Percentiles rank a stretch among this genome's conserved stretches.
These are phyloP conservation scores for Grammomys surdaster DNA, from an alignment of 2,113 vertebrate genomes.

Conservation along the genomic window DNA sequence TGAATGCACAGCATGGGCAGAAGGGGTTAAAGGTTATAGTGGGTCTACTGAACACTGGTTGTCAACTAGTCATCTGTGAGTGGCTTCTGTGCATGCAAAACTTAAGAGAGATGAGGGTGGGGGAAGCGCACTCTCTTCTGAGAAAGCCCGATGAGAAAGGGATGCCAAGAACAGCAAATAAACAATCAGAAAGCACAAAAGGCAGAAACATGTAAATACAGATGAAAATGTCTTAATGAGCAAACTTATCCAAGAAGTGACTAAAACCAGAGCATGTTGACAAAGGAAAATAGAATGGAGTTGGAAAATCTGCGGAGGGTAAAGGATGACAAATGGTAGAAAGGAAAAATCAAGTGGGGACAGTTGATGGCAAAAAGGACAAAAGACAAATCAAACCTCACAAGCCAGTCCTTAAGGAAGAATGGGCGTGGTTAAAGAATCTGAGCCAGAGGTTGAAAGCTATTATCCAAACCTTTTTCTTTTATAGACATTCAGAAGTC, in stretches of 20 bases:
- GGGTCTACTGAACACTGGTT: slow-evolving; percentile 4
- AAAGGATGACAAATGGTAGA: not conserved
- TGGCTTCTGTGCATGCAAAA: not conserved
- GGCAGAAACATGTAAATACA: slow-evolving; percentile 47
- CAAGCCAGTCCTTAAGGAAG: not conserved
- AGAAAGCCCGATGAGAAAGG: not conserved
- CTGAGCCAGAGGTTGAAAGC: not conserved
- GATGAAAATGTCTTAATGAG: slow-evolving; percentile 30
- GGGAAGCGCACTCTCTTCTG: slow-evolving; percentile 15
- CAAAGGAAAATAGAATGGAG: slow-evolving; percentile 10
- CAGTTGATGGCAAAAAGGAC: not conserved
- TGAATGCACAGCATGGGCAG: not conserved
- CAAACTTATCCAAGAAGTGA: slow-evolving; percentile 29
- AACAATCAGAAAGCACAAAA: slow-evolving; percentile 35
- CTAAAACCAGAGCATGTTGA: slow-evolving; percentile 34
- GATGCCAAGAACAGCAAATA: slow-evolving; percentile 45
- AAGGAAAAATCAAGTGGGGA: not conserved
- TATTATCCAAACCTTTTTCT: not conserved
- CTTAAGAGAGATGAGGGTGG: not conserved
- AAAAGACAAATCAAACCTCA: not conserved
- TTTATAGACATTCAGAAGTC: not conserved
- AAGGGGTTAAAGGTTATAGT: slow-evolving; percentile 2
- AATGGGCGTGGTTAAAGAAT: not conserved
- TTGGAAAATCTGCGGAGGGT: not conserved
- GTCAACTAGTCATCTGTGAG: not conserved